Percentiles rank a stretch among this genome's conserved stretches.
phyloP scores from a whole-genome alignment of 1,140 invertebrate genomes.

The Drosophila nebulosa region DNA sequence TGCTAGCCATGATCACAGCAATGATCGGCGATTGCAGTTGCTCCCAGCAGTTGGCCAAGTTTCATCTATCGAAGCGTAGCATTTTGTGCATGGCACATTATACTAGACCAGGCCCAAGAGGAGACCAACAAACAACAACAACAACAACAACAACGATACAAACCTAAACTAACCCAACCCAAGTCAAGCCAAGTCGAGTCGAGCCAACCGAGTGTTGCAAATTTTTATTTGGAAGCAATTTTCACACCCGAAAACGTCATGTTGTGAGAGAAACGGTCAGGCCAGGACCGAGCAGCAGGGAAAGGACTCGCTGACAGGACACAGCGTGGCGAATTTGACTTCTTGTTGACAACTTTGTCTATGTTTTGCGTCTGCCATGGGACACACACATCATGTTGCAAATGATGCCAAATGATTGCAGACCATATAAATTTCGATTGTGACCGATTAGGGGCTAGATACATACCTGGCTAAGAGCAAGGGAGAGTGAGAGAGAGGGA shows the following conservation, averaged over 20 bases:
- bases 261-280: slow-evolving; percentile 27
- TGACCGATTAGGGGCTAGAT: slow-evolving; percentile 48
- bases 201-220: slow-evolving; percentile 57
- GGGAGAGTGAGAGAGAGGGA: not conserved
- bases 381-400: slow-evolving; percentile 39
- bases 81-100: slow-evolving; percentile 68
- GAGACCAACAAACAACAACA: slow-evolving; percentile 26
- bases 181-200: not conserved
- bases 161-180: slow-evolving; percentile 8
- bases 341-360: slow-evolving; percentile 66
- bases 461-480: not conserved
- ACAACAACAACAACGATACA: slow-evolving; percentile 13
- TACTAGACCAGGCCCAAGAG: slow-evolving; percentile 21
- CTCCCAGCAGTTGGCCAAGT: slow-evolving; percentile 19
- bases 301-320: slow-evolving; percentile 52
- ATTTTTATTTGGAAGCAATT: slow-evolving; percentile 80
- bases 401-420: slow-evolving; percentile 78
- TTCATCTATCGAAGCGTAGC: slow-evolving; percentile 42
- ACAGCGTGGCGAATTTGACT: slow-evolving; percentile 63
- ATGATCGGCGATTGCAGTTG: slow-evolving; percentile 42
- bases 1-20: slow-evolving; percentile 58
- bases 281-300: slow-evolving; percentile 8
- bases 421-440: slow-evolving; percentile 77
- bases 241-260: slow-evolving; percentile 65
- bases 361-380: slow-evolving; percentile 5